Evolutionary conservation across 2,888 invertebrate species (phyloP), one percentile per base, ranked within the genome.

Genomic region (Pseudococcus longispinus): DNA sequence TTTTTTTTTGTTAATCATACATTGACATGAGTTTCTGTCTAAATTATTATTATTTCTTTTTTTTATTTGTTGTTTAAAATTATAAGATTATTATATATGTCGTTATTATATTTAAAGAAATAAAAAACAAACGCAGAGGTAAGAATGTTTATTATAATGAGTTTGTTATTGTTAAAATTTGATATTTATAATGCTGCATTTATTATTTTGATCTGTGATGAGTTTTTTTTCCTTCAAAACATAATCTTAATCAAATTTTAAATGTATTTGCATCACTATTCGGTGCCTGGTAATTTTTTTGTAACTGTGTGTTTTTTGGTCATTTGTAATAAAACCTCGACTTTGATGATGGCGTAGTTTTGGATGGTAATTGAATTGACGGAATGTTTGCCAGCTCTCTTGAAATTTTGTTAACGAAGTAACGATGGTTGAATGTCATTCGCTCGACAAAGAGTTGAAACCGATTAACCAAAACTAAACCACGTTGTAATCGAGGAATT

Each of bases 121-220:
- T 86, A 86, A 86, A 86, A 86, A 86, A 86, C 86, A 86, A 86
- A 86, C 86, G 86, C 86, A 86, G 86, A 86, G 77, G 85, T 85
- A 86, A 86, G 86, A 86, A 86, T 86, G 86, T 86, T 65, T 86
- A 86, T 86, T 77, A 77, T 86, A 80, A 86, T 77, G 77, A 80
- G 80, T 86, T 86, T 86, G 86, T 86, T 86, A 86, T 86, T 86
- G 86, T 86, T 86, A 86, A 86, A 86, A 86, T 86, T 86, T 80
- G 86, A 86, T 86, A 86, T 86, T 86, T 80, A 86, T 86, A 86
- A 86, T 86, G 86, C 86, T 86, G 86, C 86, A 86, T 86, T 86
- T 86, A 86, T 86, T 86, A 86, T 86, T 86, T 86, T 86, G 86
- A 86, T 86, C 86, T 86, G 86, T 86, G 86, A 86, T 86, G 86